A percentile compares a stretch with the other conserved stretches of the same genome.
These are phyloP conservation scores for Gymnorhina tibicen DNA, from an alignment of 2,113 vertebrate genomes.

Conservation along the genomic window DNA sequence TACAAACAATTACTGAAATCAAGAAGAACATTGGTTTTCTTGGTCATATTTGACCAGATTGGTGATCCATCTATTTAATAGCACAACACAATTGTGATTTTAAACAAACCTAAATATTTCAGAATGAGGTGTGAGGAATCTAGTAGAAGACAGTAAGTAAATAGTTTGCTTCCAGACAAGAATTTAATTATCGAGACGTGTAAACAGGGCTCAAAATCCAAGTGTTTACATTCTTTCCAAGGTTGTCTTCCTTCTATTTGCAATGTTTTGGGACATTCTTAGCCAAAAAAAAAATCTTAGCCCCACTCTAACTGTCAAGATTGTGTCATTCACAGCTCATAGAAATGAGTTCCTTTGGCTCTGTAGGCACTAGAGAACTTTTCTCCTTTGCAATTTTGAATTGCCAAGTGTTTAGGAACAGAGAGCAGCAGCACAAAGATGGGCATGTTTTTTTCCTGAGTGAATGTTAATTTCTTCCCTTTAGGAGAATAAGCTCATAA, in stretches of 20 bases:
- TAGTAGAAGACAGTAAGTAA: neutral
- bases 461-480: neutral
- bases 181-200: neutral
- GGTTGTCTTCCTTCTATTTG: neutral
- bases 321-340: neutral
- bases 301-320: neutral
- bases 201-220: neutral
- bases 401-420: neutral
- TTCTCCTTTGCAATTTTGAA: neutral
- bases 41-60: neutral
- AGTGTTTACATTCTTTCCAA: neutral
- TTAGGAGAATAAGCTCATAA: neutral
- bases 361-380: neutral
- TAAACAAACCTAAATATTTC: neutral
- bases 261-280: neutral
- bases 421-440: neutral
- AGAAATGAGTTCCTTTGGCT: neutral
- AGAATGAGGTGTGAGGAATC: neutral
- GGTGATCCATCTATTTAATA: neutral
- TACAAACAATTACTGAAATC: neutral
- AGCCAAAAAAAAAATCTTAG: neutral
- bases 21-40: neutral
- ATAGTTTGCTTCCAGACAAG: neutral
- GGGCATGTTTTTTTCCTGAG: neutral
- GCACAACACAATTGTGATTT: neutral